Evolutionary conservation across 1,140 invertebrate species (phyloP), one percentile per base, ranked within the genome.

Genomic region (Achatina immaculata): DNA sequence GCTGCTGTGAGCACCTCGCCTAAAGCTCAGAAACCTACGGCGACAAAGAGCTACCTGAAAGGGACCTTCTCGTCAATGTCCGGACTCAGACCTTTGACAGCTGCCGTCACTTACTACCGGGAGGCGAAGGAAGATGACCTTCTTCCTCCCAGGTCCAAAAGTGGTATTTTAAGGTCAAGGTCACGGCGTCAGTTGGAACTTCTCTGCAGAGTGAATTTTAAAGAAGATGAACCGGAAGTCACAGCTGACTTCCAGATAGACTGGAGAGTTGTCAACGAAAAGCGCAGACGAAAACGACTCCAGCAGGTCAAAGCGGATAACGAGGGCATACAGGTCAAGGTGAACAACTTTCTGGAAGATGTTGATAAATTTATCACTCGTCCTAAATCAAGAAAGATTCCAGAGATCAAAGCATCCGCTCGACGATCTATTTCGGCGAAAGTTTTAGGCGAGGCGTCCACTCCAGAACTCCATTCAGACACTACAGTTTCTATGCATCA

Each of bases 151-250:
- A 24, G 73, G 6, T 6, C 73, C 3, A 31, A 75, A 40, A 75
- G 34, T 24, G 73, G 45, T 21, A 28, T 72, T 36, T 31, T 55
- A 1, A 55, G 73, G 48, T 75, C 73, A 75, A 75, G 73, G 40
- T 75, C 73, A 31, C 11, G 73, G 1, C 43, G 73, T 3, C 42
- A 75, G 48, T 34, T 75, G n/a, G 73, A 75, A 62, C 43, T 75
- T 55, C 28, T 75, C 9, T 48, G 73, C 31, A 6, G 73, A 24
- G 48, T 75, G 21, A 24, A 24, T 2, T 48, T 48, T 1, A 51
- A 40, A 34, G 73, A 76, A 19, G 74, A 76, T 28, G 74, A 76
- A 21, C 45, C n/a, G 0, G 7, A 38, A 28, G 11, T 76, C 16
- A 65, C 48, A n/a, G 14, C 36, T 6, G 74, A 76, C 24, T 38